Percentiles rank a stretch among this genome's conserved stretches.
These are phyloP conservation scores for Ferdinandea cuprea DNA, from an alignment of 2,888 invertebrate genomes.

Conservation along the genomic window DNA sequence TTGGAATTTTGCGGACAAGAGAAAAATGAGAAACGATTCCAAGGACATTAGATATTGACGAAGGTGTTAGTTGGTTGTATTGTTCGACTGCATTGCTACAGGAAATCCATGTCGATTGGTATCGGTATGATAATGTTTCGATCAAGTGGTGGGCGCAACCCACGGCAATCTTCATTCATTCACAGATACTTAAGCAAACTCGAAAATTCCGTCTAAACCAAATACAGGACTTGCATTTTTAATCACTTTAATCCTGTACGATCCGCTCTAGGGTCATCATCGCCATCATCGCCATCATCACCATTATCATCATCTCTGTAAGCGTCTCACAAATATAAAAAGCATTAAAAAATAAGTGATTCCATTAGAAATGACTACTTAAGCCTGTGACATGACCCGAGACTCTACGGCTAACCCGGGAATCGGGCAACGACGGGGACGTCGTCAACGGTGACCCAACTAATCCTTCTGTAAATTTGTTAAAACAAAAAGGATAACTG, in stretches of 20 bases:
- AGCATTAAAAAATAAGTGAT: constrained; percentile 76
- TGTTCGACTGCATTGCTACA: constrained; percentile 37
- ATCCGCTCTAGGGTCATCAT: constrained; percentile 54
- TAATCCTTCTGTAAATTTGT: constrained; percentile 82
- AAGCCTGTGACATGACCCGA: constrained; percentile 70
- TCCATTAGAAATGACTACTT: constrained; percentile 76
- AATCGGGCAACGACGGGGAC: too few relatives aligned
- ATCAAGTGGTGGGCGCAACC: too few relatives aligned
- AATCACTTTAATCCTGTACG: constrained; percentile 35
- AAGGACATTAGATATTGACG: constrained; percentile 35
- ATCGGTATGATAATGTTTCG: neutral
- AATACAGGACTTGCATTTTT: constrained; percentile 8
- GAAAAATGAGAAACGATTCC: constrained; percentile 55
- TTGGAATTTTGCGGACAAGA: constrained; percentile 53
- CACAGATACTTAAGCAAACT: too few relatives aligned
- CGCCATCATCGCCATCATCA: constrained; percentile 30
- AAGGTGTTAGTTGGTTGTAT: constrained; percentile 8
- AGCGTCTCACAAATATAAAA: constrained; percentile 62
- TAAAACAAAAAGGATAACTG: constrained; percentile 74
- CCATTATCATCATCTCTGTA: constrained; percentile 49
- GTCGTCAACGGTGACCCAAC: constrained; percentile 78
- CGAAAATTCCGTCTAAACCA: neutral
- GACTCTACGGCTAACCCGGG: constrained; percentile 20
- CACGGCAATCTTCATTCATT: neutral
- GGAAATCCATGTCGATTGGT: constrained; percentile 29